Evolutionary conservation across 2,797 vertebrate species (phyloP).

Genomic region (Xyrichtys novacula): DNA sequence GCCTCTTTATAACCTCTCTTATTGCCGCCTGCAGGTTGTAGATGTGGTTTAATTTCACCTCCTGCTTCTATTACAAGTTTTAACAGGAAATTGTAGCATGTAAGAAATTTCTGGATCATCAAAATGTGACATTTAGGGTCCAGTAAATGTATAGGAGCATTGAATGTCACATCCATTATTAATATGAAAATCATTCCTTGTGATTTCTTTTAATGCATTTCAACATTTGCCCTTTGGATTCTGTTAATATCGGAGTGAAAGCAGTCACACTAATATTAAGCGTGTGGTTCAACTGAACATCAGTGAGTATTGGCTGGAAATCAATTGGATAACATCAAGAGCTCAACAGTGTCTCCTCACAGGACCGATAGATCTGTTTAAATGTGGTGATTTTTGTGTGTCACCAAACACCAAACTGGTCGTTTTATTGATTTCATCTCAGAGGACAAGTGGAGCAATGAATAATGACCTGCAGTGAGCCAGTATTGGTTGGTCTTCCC

Average conservation of each 20-base stretch:
- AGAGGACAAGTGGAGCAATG: slow-evolving; percentile 34
- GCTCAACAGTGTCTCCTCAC: slow-evolving; percentile 21
- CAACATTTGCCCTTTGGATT: not conserved
- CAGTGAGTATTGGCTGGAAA: slow-evolving; percentile 19
- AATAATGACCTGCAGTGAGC: slow-evolving; percentile 7
- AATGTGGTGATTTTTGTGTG: slow-evolving; percentile 1
- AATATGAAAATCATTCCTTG: not conserved
- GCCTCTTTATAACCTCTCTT: not conserved
- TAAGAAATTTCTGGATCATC: not conserved
- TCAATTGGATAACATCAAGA: slow-evolving; percentile 17
- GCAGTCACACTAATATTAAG: not conserved
- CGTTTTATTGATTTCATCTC: slow-evolving; percentile 45
- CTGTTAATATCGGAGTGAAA: not conserved
- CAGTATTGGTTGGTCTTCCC: slow-evolving; percentile 15
- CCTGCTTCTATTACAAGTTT: not conserved
- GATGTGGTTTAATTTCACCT: slow-evolving; percentile 3
- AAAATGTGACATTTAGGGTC: slow-evolving; percentile 10
- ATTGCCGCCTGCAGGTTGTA: not conserved
- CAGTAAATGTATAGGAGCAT: not conserved
- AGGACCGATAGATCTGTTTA: not conserved
- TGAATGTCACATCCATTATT: not conserved
- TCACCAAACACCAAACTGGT: slow-evolving; percentile 40
- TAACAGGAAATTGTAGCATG: not conserved
- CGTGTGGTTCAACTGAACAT: not conserved
- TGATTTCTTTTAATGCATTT: slow-evolving; percentile 1